phyloP scores from a whole-genome alignment of 2,797 vertebrate genomes.

The Botia almorhae region DNA sequence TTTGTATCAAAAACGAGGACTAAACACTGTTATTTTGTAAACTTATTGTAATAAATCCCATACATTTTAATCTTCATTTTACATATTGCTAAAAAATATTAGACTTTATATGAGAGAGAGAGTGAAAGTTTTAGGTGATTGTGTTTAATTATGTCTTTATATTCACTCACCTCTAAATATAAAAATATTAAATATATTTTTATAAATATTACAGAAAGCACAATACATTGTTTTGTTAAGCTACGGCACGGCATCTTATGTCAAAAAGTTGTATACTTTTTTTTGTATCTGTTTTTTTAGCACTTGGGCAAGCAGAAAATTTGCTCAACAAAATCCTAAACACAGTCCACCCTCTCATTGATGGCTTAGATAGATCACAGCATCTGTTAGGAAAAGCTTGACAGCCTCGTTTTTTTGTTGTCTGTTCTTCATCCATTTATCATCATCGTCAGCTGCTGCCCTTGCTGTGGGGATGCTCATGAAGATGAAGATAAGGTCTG shows the following conservation, averaged over 20 bases:
- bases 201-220: too few relatives aligned
- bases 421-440: slow-evolving; percentile 45
- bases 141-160: too few relatives aligned
- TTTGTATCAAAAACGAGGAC: too few relatives aligned
- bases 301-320: slow-evolving; percentile 3
- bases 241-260: not conserved
- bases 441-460: slow-evolving; percentile 30
- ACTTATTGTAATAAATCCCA: too few relatives aligned
- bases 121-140: too few relatives aligned
- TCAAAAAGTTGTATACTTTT: not conserved
- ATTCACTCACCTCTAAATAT: too few relatives aligned
- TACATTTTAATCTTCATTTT: too few relatives aligned
- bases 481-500: slow-evolving; percentile 26
- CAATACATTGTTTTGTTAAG: not conserved
- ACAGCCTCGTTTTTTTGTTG: slow-evolving; percentile 44
- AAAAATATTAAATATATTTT: too few relatives aligned
- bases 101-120: too few relatives aligned
- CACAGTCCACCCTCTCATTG: not conserved
- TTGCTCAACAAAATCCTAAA: slow-evolving; percentile 3
- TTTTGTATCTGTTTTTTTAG: not conserved
- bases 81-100: too few relatives aligned
- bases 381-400: slow-evolving; percentile 24
- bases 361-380: slow-evolving; percentile 20
- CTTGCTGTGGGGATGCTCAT: slow-evolving; percentile 40
- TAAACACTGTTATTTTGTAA: too few relatives aligned